Percentiles rank a stretch among this genome's conserved stretches.
phyloP scores from a whole-genome alignment of 2,797 vertebrate species.

The Halcyon smyrnensis region DNA sequence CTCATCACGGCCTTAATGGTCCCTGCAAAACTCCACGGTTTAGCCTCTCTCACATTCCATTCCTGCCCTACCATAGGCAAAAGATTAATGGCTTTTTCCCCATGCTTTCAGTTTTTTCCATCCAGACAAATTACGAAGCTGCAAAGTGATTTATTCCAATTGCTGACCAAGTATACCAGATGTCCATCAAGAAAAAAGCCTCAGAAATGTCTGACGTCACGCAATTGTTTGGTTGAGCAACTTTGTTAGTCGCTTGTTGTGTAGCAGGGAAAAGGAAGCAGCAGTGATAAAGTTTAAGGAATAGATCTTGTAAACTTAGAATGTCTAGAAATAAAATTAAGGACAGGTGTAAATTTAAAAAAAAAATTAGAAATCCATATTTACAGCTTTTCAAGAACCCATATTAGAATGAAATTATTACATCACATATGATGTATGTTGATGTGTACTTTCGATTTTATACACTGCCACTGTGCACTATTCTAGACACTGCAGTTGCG shows the following conservation, averaged over 20 bases:
- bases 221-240: neutral
- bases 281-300: neutral
- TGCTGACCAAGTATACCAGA: neutral
- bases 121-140: neutral
- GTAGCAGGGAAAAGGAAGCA: neutral
- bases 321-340: neutral
- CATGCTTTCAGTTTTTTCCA: neutral
- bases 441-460: neutral
- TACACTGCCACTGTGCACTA: too few species aligned
- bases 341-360: neutral
- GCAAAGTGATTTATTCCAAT: neutral
- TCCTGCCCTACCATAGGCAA: neutral
- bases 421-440: fast-evolving
- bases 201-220: fast-evolving
- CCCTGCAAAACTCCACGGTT: neutral
- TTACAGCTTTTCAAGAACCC: neutral
- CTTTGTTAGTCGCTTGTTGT: neutral
- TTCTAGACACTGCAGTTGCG: neutral
- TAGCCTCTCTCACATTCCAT: neutral
- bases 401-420: neutral
- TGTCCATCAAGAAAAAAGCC: neutral
- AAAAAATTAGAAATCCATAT: neutral
- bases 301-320: neutral
- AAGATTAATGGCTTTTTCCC: neutral
- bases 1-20: neutral